Conservation (phyloP, 2,797 vertebrate species). For the Octomys mimax region DNA sequence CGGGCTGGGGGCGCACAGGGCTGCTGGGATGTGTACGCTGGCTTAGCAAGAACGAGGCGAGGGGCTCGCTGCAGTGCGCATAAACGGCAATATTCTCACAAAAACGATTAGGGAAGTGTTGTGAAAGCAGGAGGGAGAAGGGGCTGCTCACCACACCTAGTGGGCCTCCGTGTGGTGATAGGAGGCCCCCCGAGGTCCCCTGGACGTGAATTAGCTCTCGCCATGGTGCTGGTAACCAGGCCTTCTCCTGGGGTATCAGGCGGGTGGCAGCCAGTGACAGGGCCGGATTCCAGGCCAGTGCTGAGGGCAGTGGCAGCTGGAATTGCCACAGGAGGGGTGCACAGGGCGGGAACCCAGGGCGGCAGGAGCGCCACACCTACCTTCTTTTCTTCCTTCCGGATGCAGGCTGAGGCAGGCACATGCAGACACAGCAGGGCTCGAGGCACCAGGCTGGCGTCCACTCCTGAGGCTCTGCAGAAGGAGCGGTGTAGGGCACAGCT, state of each 20-base stretch:
- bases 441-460: no score
- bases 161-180: accelerated
- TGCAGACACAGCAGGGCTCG: accelerated
- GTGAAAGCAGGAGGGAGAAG: background rate
- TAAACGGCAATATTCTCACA: background rate
- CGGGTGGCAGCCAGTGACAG: accelerated
- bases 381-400: accelerated
- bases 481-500: background rate
- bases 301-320: accelerated
- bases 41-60: accelerated
- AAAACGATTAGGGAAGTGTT: background rate
- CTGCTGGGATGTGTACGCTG: background rate
- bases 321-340: background rate
- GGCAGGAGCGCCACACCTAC: accelerated
- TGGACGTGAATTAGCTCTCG: accelerated
- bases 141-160: background rate
- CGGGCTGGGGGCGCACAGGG: background rate
- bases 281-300: background rate
- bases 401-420: accelerated
- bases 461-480: accelerated
- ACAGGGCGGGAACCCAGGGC: background rate
- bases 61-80: accelerated
- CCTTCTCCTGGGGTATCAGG: background rate
- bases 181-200: accelerated
- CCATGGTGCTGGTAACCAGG: no score